These are phyloP conservation scores for Dipodomys stephensi DNA, from an alignment of 2,113 vertebrate genomes.

Conservation along the genomic window DNA sequence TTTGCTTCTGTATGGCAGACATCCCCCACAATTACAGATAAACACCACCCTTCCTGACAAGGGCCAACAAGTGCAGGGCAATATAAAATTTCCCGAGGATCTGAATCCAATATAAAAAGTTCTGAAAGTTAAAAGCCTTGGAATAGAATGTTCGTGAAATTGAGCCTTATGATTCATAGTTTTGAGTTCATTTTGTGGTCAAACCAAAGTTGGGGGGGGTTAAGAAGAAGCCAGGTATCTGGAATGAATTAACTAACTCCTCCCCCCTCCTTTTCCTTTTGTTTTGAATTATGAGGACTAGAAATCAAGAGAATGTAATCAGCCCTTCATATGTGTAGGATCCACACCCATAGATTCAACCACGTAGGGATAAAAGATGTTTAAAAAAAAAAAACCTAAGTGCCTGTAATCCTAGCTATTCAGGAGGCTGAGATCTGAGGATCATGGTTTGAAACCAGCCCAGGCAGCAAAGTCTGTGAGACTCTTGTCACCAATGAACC, in stretches of 20 bases:
- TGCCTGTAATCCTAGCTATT: too few relatives aligned
- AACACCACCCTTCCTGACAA: background rate
- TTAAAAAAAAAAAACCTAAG: background rate
- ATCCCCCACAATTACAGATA: background rate
- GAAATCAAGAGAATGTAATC: background rate
- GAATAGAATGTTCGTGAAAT: conserved; percentile 28
- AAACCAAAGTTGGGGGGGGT: conserved; percentile 57
- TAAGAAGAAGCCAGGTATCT: conserved; percentile 74
- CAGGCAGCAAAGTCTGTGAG: too few relatives aligned
- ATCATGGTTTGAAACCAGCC: too few relatives aligned
- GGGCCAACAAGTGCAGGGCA: background rate
- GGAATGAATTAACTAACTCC: conserved; percentile 71
- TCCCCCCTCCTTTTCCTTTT: background rate
- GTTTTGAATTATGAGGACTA: background rate
- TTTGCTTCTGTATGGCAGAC: background rate
- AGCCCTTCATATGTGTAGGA: background rate
- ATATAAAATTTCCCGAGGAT: background rate
- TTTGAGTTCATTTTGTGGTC: conserved; percentile 75
- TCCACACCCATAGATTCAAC: background rate
- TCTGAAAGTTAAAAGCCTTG: conserved; percentile 47
- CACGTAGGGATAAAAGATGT: too few relatives aligned
- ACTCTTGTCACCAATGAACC: too few relatives aligned
- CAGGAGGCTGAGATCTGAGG: too few relatives aligned
- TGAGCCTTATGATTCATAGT: conserved; percentile 67
- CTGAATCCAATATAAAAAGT: background rate